These are phyloP conservation scores for Anthopleura sola DNA, from an alignment of 64 coral and sea anemone genomes.

Conservation along the genomic window DNA sequence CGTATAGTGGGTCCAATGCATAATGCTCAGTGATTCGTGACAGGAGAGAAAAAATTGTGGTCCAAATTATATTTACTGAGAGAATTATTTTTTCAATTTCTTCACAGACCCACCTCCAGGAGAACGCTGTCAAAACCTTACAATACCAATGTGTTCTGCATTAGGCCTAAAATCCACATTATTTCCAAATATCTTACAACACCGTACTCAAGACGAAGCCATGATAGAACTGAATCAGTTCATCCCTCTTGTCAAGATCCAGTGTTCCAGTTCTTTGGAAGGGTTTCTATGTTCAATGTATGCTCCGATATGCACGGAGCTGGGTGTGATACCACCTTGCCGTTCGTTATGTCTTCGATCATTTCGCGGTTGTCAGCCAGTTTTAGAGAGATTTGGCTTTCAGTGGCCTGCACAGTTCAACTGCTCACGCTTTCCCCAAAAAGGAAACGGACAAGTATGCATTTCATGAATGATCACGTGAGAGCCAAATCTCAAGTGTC, in stretches of 20 bases:
- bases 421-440: slow-evolving; percentile 11
- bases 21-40: too few species aligned
- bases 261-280: slow-evolving; percentile 35
- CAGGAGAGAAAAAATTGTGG: too few species aligned
- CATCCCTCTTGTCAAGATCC: slow-evolving; percentile 28
- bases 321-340: slow-evolving; percentile 22
- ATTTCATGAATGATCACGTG: neutral
- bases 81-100: neutral
- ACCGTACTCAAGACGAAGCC: slow-evolving; percentile 38
- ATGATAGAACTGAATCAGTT: neutral
- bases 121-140: slow-evolving; percentile 10
- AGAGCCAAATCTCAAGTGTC: neutral
- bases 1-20: too few species aligned
- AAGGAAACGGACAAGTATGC: neutral
- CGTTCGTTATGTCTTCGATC: slow-evolving; percentile 31
- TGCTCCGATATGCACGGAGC: slow-evolving; percentile 34
- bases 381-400: neutral
- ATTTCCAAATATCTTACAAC: slow-evolving; percentile 45
- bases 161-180: slow-evolving; percentile 13
- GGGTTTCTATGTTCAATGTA: slow-evolving; percentile 49
- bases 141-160: slow-evolving; percentile 16
- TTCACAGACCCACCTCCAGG: neutral
- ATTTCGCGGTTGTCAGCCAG: slow-evolving; percentile 21
- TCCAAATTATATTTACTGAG: neutral
- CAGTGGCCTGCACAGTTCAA: slow-evolving; percentile 12